These are phyloP conservation scores for Ceyx margarethae DNA, from an alignment of 2,113 vertebrate species.

Conservation along the genomic window DNA sequence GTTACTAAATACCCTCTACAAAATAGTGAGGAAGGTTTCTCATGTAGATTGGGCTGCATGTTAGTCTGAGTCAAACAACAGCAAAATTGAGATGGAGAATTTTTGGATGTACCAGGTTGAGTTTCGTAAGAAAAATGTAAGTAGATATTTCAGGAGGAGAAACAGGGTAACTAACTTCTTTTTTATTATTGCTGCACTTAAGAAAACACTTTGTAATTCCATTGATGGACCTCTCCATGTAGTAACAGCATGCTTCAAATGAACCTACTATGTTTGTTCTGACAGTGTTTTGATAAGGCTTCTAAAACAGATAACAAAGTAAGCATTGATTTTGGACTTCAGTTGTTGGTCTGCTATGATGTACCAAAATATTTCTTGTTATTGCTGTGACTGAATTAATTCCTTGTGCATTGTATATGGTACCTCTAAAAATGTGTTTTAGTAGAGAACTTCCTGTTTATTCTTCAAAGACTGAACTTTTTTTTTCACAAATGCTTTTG, in stretches of 20 bases:
- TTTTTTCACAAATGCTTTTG: neutral
- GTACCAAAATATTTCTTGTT: neutral
- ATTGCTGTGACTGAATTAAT: neutral
- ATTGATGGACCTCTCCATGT: neutral
- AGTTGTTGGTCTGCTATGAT: neutral
- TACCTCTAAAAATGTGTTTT: neutral
- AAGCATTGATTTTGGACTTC: neutral
- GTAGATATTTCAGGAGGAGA: constrained; percentile 11
- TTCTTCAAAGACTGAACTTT: neutral
- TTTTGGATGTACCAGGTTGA: constrained; percentile 91
- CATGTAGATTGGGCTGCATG: neutral
- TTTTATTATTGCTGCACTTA: neutral
- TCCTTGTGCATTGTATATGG: neutral
- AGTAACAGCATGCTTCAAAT: neutral
- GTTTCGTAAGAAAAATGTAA: constrained; percentile 72
- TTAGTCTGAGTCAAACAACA: neutral
- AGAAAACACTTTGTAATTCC: neutral
- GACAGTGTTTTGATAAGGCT: neutral
- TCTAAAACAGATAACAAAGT: neutral
- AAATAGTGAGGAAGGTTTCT: constrained; percentile 48
- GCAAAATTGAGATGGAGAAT: constrained; percentile 85
- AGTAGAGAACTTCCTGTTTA: neutral
- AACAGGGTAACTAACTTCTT: neutral
- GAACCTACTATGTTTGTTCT: neutral
- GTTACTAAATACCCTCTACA: constrained; percentile 56